A percentile compares a stretch with the other conserved stretches of the same genome.
These are phyloP conservation scores for Pseudococcus longispinus DNA, from an alignment of 2,888 invertebrate species.

Conservation along the genomic window DNA sequence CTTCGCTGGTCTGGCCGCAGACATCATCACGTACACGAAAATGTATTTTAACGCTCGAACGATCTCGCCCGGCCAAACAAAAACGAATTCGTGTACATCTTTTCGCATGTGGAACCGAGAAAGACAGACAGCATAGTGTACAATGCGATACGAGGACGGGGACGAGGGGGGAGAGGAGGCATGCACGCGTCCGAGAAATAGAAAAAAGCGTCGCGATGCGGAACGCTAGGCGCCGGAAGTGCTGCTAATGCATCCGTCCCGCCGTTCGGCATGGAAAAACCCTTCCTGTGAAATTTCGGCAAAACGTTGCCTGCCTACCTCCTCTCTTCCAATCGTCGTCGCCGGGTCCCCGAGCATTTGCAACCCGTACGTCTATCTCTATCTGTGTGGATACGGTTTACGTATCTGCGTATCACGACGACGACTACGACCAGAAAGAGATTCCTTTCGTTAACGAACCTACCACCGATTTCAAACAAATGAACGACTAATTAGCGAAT, in stretches of 20 bases:
- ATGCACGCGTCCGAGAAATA: slow-evolving; percentile 35
- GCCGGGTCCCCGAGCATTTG: background rate
- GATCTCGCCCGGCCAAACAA: slow-evolving; percentile 45
- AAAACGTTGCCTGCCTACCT: background rate
- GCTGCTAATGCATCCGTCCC: slow-evolving; percentile 56
- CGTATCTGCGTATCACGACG: background rate
- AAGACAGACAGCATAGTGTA: background rate
- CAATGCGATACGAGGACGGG: background rate
- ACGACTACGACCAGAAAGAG: background rate
- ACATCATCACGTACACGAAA: slow-evolving; percentile 50
- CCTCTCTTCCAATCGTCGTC: background rate
- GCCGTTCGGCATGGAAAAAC: slow-evolving; percentile 23
- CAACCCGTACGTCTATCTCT: background rate
- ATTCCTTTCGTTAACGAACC: slow-evolving; percentile 47
- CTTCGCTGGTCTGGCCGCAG: background rate
- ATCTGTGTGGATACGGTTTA: background rate
- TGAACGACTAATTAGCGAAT: slow-evolving; percentile 48
- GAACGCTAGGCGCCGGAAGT: slow-evolving; percentile 56
- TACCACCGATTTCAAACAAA: slow-evolving; percentile 47
- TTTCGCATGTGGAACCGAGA: slow-evolving; percentile 15
- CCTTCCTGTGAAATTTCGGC: slow-evolving; percentile 35
- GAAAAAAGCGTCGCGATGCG: slow-evolving; percentile 56
- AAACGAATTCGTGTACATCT: slow-evolving; percentile 15
- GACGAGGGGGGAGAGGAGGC: background rate
- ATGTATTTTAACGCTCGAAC: slow-evolving; percentile 56